Evolutionary conservation across 2,113 vertebrate species (phyloP).

Genomic region (Epinephelus moara): DNA sequence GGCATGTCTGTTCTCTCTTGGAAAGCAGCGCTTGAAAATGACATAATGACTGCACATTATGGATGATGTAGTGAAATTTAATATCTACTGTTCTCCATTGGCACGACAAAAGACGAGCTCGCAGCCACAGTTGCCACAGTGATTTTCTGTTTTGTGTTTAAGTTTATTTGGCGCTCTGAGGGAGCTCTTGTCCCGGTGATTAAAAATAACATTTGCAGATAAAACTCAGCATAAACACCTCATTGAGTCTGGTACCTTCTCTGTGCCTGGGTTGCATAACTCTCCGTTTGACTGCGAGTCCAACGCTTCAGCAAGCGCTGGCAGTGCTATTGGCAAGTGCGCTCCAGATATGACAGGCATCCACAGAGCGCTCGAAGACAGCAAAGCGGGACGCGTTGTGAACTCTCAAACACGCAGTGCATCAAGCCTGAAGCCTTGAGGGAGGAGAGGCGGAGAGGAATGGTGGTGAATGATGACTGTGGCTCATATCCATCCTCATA

Average conservation of each 20-base stretch:
- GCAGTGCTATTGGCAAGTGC: conserved; percentile 17
- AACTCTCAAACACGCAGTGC: conserved; percentile 30
- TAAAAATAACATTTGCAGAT: conserved; percentile 57
- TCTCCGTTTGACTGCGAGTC: conserved; percentile 31
- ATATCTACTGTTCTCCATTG: conserved; percentile 68
- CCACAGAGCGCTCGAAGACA: conserved; percentile 51
- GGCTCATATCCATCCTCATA: conserved; percentile 49
- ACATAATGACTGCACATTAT: conserved; percentile 77
- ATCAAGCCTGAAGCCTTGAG: conserved; percentile 38
- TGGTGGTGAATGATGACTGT: conserved; percentile 51
- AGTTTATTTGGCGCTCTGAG: conserved; percentile 40
- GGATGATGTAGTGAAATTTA: conserved; percentile 75
- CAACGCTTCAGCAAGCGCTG: conserved; percentile 26
- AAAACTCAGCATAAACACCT: conserved; percentile 64
- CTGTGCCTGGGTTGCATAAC: conserved; percentile 43
- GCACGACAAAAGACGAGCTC: conserved; percentile 40
- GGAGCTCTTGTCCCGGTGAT: conserved; percentile 35
- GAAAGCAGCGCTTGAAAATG: conserved; percentile 64
- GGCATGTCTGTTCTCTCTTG: conserved; percentile 66
- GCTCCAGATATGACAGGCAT: conserved; percentile 63
- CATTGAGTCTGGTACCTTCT: conserved; percentile 33
- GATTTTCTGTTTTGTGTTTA: conserved; percentile 68
- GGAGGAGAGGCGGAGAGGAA: conserved; percentile 52
- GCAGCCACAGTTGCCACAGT: conserved; percentile 54
- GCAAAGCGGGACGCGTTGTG: conserved; percentile 32